Conservation (phyloP, 2,113 vertebrate genomes). For the Ginglymostoma cirratum region DNA sequence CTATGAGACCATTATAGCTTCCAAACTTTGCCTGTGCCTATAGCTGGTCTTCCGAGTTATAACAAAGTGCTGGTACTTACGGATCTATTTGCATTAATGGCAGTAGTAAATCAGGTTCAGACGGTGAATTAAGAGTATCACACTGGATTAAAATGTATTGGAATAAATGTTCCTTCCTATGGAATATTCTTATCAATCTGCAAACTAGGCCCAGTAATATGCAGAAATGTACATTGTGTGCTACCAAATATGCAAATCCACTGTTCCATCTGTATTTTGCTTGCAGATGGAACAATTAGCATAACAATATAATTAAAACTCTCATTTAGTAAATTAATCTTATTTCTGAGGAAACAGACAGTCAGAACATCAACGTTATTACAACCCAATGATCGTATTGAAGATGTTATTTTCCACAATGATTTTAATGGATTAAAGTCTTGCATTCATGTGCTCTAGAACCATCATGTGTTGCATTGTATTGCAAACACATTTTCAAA, state of each 20-base stretch:
- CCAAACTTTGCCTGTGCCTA: not conserved
- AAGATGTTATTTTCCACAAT: not conserved
- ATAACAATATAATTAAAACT: constrained; percentile 27
- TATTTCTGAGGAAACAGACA: constrained; percentile 6
- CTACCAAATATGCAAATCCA: not conserved
- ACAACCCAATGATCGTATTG: not conserved
- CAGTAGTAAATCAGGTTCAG: not conserved
- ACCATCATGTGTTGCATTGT: not conserved
- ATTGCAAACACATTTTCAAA: not conserved
- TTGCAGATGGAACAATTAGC: not conserved
- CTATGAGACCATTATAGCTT: no score
- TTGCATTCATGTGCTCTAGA: not conserved
- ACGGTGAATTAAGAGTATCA: not conserved
- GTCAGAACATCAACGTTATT: not conserved
- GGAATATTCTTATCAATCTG: not conserved
- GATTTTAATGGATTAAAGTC: not conserved
- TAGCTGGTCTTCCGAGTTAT: not conserved
- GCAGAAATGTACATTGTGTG: not conserved
- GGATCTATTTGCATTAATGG: not conserved
- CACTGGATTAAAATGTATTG: not conserved
- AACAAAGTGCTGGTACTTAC: not conserved
- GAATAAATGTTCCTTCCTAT: not conserved
- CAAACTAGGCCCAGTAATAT: not conserved
- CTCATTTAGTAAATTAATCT: constrained; percentile 10
- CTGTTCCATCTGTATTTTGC: not conserved